A percentile compares a stretch with the other conserved stretches of the same genome.
These are phyloP conservation scores for Nanger granti DNA, from an alignment of 2,113 vertebrate genomes.

Conservation along the genomic window DNA sequence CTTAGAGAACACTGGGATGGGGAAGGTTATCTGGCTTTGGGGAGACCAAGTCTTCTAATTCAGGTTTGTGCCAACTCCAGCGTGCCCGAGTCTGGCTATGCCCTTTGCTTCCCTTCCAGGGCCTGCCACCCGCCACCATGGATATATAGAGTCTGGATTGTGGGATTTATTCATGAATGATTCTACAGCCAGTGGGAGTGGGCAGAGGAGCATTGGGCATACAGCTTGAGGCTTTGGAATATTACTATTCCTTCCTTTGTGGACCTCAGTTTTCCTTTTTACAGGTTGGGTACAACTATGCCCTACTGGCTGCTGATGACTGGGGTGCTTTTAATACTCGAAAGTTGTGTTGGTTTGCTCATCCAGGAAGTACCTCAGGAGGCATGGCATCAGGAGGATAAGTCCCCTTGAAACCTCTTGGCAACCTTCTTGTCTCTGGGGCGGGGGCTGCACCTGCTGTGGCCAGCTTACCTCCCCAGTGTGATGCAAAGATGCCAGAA, in stretches of 20 bases:
- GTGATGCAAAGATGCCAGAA: not conserved
- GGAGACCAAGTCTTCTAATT: not conserved
- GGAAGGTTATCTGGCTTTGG: not conserved
- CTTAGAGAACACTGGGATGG: not conserved
- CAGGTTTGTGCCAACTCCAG: not conserved
- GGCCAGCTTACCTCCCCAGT: not conserved
- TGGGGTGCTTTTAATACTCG: not conserved
- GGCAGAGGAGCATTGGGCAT: not conserved
- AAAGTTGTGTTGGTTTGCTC: not conserved
- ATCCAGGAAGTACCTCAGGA: not conserved
- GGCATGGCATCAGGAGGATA: not conserved
- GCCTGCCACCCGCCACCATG: not conserved
- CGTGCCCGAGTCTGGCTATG: not conserved
- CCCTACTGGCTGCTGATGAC: not conserved
- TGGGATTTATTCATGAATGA: not conserved
- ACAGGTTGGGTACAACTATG: not conserved
- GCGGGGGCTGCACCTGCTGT: not conserved
- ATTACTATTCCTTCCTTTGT: not conserved
- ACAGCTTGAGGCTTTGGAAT: not conserved
- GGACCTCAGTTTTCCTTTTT: not conserved
- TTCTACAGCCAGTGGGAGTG: not conserved
- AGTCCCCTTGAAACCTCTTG: not conserved
- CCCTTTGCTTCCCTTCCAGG: not conserved
- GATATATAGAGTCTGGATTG: not conserved
- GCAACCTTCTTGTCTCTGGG: not conserved